These are phyloP conservation scores for Lucifuga dentata DNA, from an alignment of 2,113 vertebrate species.

Conservation along the genomic window DNA sequence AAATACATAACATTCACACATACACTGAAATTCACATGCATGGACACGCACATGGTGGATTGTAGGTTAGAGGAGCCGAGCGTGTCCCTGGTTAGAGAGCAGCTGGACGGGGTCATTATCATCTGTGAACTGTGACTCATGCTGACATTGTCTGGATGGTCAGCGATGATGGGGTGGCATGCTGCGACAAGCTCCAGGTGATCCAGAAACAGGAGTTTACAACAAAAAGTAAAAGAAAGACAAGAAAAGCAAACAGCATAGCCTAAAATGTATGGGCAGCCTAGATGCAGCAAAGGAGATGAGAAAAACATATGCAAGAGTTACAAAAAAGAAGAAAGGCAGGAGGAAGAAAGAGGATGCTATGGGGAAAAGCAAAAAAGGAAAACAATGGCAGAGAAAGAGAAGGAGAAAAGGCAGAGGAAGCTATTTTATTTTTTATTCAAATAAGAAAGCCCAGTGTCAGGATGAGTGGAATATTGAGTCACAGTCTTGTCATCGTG, in stretches of 20 bases:
- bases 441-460: slow-evolving; percentile 46
- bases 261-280: too few species aligned
- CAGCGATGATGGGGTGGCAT: slow-evolving; percentile 58
- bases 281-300: slow-evolving; percentile 13
- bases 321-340: slow-evolving; percentile 43
- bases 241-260: slow-evolving; percentile 13
- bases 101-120: slow-evolving; percentile 63
- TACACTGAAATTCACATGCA: slow-evolving; percentile 41
- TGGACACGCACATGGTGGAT: slow-evolving; percentile 31
- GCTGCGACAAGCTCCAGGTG: slow-evolving; percentile 64
- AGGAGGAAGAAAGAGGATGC: slow-evolving; percentile 18
- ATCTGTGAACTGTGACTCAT: slow-evolving; percentile 66
- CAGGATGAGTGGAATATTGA: slow-evolving; percentile 56
- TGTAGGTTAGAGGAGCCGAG: slow-evolving; percentile 22
- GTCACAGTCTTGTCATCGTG: slow-evolving; percentile 63
- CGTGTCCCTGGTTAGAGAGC: slow-evolving; percentile 47
- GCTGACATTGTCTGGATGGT: slow-evolving; percentile 62
- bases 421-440: slow-evolving; percentile 58
- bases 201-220: slow-evolving; percentile 37
- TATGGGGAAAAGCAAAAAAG: slow-evolving; percentile 19
- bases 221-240: slow-evolving; percentile 16
- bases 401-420: slow-evolving; percentile 20
- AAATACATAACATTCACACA: slow-evolving; percentile 25
- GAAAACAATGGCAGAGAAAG: slow-evolving; percentile 17
- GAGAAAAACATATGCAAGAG: slow-evolving; percentile 48